These are phyloP conservation scores for Drepanosiphum platanoidis DNA, from an alignment of 2,888 invertebrate genomes.

Conservation along the genomic window DNA sequence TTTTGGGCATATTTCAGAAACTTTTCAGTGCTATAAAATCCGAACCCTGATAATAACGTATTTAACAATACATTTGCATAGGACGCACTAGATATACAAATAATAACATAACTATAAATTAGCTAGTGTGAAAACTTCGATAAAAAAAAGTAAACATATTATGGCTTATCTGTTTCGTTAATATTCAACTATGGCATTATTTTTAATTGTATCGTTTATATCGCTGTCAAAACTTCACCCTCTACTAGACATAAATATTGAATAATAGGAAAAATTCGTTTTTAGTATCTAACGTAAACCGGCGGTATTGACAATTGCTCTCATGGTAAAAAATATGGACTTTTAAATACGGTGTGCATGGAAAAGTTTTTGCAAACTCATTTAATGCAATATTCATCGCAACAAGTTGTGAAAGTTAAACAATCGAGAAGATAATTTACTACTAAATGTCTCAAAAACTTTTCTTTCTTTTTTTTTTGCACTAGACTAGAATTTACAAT, in stretches of 20 bases:
- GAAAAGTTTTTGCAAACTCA: slow-evolving; percentile 13
- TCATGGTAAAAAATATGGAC: not conserved
- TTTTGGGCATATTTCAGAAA: too few relatives aligned
- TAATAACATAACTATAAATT: not conserved
- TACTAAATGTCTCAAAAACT: not conserved
- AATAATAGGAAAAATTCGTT: too few relatives aligned
- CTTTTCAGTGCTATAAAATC: too few relatives aligned
- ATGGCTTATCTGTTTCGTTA: not conserved
- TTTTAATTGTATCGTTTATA: not conserved
- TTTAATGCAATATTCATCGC: not conserved
- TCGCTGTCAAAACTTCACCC: not conserved
- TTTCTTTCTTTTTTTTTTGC: too few relatives aligned
- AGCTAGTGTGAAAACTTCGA: not conserved
- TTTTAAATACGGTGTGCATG: not conserved
- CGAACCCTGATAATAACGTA: too few relatives aligned
- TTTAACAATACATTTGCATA: not conserved
- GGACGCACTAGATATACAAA: not conserved
- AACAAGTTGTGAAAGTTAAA: slow-evolving; percentile 24
- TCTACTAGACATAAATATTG: not conserved
- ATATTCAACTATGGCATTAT: slow-evolving; percentile 13
- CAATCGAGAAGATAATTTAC: slow-evolving; percentile 22
- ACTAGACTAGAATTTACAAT: not conserved
- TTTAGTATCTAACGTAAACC: too few relatives aligned
- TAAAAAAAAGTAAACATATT: not conserved
- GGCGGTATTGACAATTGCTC: not conserved